Evolutionary conservation across 2,113 vertebrate genomes (phyloP).

Genomic region (Oxygymnocypris stewartii): DNA sequence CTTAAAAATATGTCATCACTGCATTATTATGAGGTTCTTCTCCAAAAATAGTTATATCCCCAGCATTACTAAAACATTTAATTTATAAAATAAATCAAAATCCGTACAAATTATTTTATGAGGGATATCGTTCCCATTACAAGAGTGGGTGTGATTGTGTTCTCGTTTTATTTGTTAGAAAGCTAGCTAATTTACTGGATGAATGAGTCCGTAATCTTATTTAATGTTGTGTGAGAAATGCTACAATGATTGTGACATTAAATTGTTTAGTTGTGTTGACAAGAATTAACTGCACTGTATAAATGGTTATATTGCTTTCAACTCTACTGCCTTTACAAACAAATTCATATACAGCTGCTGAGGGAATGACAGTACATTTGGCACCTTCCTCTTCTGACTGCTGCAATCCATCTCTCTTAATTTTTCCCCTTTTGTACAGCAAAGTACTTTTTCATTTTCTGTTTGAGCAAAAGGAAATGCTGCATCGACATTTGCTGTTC

Average conservation of each 20-base stretch:
- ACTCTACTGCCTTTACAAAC: slow-evolving; percentile 24
- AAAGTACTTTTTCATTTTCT: background rate
- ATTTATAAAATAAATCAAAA: background rate
- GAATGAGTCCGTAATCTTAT: slow-evolving; percentile 20
- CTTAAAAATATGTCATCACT: background rate
- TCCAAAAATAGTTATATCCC: background rate
- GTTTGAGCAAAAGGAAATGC: background rate
- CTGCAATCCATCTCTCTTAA: background rate
- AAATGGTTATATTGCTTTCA: slow-evolving; percentile 22
- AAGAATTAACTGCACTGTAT: slow-evolving; percentile 19
- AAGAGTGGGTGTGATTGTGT: background rate
- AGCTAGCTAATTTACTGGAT: slow-evolving; percentile 20
- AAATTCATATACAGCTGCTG: background rate
- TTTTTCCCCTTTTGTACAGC: background rate
- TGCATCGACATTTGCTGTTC: background rate
- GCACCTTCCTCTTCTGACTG: slow-evolving; percentile 5
- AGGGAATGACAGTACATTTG: slow-evolving; percentile 1
- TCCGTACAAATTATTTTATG: background rate
- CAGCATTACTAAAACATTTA: background rate
- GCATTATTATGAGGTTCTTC: no score
- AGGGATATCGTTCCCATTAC: background rate
- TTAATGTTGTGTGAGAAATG: slow-evolving; percentile 31
- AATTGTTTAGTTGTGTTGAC: slow-evolving; percentile 30
- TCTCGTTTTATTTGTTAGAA: slow-evolving; percentile 16
- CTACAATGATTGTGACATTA: slow-evolving; percentile 20